A percentile compares a stretch with the other conserved stretches of the same genome.
These are phyloP conservation scores for Dolichotis patagonum DNA, from an alignment of 2,113 vertebrate genomes.

Conservation along the genomic window DNA sequence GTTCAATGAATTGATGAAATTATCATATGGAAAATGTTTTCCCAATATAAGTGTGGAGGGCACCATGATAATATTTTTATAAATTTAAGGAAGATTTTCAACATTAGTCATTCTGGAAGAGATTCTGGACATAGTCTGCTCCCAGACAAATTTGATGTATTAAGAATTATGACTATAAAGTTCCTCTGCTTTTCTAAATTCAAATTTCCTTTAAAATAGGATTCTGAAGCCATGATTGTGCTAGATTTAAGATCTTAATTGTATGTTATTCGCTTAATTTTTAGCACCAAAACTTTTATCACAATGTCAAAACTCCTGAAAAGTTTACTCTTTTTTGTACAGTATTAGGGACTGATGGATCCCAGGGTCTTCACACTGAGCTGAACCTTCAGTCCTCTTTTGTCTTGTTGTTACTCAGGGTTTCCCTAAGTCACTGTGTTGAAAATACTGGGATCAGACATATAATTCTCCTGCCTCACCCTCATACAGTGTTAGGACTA, in stretches of 20 bases:
- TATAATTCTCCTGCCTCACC: background rate
- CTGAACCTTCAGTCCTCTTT: background rate
- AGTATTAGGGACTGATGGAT: background rate
- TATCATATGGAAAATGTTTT: background rate
- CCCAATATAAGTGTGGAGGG: background rate
- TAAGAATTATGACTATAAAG: background rate
- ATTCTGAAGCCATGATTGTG: background rate
- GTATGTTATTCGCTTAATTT: background rate
- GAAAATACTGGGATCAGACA: background rate
- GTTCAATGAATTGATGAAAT: background rate
- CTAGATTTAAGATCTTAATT: background rate
- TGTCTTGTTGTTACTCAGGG: background rate
- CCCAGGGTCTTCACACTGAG: background rate
- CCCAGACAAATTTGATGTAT: background rate
- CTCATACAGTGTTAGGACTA: background rate
- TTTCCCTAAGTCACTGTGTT: background rate
- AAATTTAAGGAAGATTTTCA: slow-evolving; percentile 4
- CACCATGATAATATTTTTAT: background rate
- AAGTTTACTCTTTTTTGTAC: background rate
- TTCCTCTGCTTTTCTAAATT: background rate
- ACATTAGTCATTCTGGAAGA: background rate
- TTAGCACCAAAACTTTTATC: background rate
- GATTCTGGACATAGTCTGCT: background rate
- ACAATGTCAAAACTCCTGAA: background rate
- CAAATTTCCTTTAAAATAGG: background rate